These are phyloP conservation scores for Orthosia cruda DNA, from an alignment of 2,888 invertebrate species.

Conservation along the genomic window DNA sequence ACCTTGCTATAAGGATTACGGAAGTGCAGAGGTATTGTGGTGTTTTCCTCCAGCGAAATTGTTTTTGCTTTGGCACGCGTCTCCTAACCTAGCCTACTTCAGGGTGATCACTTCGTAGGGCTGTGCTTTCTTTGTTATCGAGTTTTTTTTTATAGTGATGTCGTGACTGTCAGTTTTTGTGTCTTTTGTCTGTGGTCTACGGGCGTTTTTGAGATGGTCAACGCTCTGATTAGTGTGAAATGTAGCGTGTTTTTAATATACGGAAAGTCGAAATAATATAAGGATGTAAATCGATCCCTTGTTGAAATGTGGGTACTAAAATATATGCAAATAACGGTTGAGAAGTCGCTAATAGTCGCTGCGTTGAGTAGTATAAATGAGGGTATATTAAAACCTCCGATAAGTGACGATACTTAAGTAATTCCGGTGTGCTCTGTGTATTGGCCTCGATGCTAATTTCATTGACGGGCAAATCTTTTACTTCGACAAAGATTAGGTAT, in stretches of 20 bases:
- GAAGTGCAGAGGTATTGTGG: conserved; percentile 65
- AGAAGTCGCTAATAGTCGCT: conserved; percentile 26
- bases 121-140: conserved; percentile 65
- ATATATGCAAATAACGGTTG: conserved; percentile 46
- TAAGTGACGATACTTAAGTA: conserved; percentile 16
- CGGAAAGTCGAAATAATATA: background rate
- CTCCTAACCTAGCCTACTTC: conserved; percentile 78
- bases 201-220: background rate
- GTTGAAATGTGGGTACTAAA: conserved; percentile 1
- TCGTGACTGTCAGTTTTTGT: conserved; percentile 49
- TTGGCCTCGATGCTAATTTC: background rate
- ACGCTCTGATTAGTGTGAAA: background rate
- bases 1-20: conserved; percentile 39
- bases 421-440: background rate
- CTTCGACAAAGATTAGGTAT: background rate
- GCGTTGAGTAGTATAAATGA: conserved; percentile 23
- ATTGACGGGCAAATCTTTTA: background rate
- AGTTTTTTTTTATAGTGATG: conserved; percentile 50
- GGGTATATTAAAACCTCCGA: conserved; percentile 35
- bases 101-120: conserved; percentile 77
- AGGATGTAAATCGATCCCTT: conserved; percentile 7
- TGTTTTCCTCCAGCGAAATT: conserved; percentile 81
- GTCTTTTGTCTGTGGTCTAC: background rate
- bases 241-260: background rate
- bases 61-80: conserved; percentile 86